Evolutionary conservation across 1,140 invertebrate genomes (phyloP), one percentile per base, ranked within the genome.

Genomic region (Metaphire vulgaris): DNA sequence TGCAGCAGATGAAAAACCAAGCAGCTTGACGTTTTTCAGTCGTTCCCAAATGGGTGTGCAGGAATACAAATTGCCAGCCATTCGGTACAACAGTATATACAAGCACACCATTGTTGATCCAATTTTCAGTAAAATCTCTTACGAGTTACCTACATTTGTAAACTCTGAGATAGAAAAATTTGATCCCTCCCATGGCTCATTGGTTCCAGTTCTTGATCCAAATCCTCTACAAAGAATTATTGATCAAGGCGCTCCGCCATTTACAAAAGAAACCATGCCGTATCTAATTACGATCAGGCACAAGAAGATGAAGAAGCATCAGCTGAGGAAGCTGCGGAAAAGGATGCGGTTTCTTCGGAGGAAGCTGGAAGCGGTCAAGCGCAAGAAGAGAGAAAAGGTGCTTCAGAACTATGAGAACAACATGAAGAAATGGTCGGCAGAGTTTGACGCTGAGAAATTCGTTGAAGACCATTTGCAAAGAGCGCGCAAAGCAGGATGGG

Each of bases 221-320:
- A 56, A 21, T 56, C 41, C 41, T 6, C 21, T 56, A 21, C 41
- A 56, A 21, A 56, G 41, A 21, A 56, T 56, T 21, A 56, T 56
- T 12, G 41, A 56, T 56, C 41, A 56, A 56, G 41, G 41, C 6
- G 41, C 41, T 6, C 41, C 41, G 41, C 41, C 41, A 21, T 12
- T 56, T 21, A 56, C 29, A 1, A 30, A 30, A n/a, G 30, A 71
- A 31, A 30, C 33, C n/a, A 70, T 70, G 2, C 69, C 2, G 0
- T 32, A 71, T 15, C 30, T 71, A 21, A 30, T 71, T 28, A 33
- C 33, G 28, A 71, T 71, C n/a, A 28, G 69, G 33, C 30, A 71
- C 30, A 71, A n/a, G 21, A 71, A 71, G 29, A 71, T 71, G 69
- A 71, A n/a, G 69, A 71, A 71, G 69, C 69, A 71, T 29, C 30